phyloP scores from a whole-genome alignment of 2,797 vertebrate genomes.

The Stomatorhinus walkeri region DNA sequence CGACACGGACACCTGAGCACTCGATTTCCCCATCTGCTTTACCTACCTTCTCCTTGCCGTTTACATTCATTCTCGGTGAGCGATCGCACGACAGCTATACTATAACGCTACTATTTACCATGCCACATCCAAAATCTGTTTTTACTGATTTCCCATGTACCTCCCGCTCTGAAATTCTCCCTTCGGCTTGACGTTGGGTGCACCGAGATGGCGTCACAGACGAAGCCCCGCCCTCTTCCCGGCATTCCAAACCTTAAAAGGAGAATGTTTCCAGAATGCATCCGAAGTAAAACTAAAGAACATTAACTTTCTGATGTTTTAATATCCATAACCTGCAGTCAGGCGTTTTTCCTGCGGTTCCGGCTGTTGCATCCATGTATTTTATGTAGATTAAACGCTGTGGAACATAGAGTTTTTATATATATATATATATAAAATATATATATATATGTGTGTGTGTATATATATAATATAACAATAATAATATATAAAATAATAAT shows the following conservation, averaged over 20 bases:
- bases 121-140: slow-evolving; percentile 20
- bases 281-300: not conserved
- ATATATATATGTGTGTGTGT: too few relatives aligned
- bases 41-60: slow-evolving; percentile 48
- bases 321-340: not conserved
- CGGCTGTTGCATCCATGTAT: not conserved
- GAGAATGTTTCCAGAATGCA: slow-evolving; percentile 21
- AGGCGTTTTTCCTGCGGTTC: not conserved
- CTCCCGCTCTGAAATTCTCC: slow-evolving; percentile 33
- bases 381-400: not conserved
- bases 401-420: too few relatives aligned
- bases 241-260: slow-evolving; percentile 52
- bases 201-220: slow-evolving; percentile 47
- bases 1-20: not conserved
- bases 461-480: too few relatives aligned
- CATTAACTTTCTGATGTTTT: not conserved
- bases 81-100: not conserved
- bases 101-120: not conserved
- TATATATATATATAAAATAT: too few relatives aligned
- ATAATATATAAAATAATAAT: too few relatives aligned
- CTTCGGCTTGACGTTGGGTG: slow-evolving; percentile 49
- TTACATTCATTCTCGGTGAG: slow-evolving; percentile 44
- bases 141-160: not conserved
- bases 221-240: slow-evolving; percentile 29
- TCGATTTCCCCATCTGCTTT: not conserved